Base-by-base conservation (phyloP, 2,113 vertebrate species). In the Ammospiza caudacuta region DNA sequence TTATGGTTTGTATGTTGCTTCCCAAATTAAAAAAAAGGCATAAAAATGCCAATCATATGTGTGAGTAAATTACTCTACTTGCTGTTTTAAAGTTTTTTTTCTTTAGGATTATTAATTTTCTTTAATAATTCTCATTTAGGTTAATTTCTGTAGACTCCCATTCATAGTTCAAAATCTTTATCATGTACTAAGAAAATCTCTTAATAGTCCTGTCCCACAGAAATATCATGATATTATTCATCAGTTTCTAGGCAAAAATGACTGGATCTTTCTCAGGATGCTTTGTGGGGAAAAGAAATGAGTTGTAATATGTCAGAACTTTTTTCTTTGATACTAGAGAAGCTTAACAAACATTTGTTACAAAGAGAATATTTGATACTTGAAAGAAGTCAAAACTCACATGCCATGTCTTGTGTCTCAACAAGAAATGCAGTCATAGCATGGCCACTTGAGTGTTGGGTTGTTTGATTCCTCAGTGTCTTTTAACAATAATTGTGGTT, bases 71-170 rank as follows among this genome's bases (percentile, higher is more conserved):
- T 3, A 19, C 39, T 39, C 39, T 5, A 39, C 68, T 81, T 78
- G 12, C 27, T 10, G 0, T 31, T 18, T 25, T 35, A 7, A 35
- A 35, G 35, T 35, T 8, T 24, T 1, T 1, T 23, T 76, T 10
- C 9, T 54, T 41, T 29, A 66, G 5, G 2, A 70, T 52, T 83
- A 31, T 16, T 33, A 44, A 39, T 64, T 89, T 69, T 59, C 16
- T 43, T 35, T 27, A 67, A 37, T 51, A 41, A 15, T 77, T 77
- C 9, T 39, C 2, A 41, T 73, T 94, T 59, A 51, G 1, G 10
- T 57, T 64, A 62, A 39, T 44, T 62, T 61, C 46, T 64, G 15
- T 11, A 33, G 12, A 49, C 11, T 73, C 19, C 12, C 9, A 49
- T 23, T 14, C 12, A 47, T 14, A 12, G 22, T 51, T 78, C 64